Conservation (phyloP, 2,888 invertebrate species). For the Venusia cambrica region DNA sequence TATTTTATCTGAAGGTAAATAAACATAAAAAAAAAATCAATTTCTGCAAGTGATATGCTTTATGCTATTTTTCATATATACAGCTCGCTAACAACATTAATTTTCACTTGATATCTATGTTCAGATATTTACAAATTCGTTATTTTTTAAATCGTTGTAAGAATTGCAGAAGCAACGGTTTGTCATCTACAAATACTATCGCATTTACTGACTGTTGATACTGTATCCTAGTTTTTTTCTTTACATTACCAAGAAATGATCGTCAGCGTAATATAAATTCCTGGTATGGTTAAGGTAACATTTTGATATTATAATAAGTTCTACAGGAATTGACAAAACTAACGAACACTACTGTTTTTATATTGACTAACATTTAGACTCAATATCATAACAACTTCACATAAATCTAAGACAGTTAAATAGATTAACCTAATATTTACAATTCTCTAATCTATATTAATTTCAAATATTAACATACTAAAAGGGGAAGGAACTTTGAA, state of each 20-base stretch:
- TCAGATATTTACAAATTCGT: slow-evolving; percentile 19
- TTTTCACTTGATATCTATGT: slow-evolving; percentile 1
- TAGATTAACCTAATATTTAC: slow-evolving; percentile 30
- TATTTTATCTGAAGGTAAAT: too few relatives aligned
- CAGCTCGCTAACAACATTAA: slow-evolving; percentile 4
- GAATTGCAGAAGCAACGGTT: slow-evolving; percentile 6
- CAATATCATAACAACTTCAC: slow-evolving; percentile 17
- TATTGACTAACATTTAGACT: slow-evolving; percentile 11
- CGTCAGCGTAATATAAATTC: slow-evolving; percentile 10
- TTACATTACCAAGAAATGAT: slow-evolving; percentile 5
- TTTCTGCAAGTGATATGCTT: slow-evolving; percentile 10
- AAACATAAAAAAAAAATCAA: too few relatives aligned
- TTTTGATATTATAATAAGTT: slow-evolving; percentile 1
- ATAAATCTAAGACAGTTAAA: slow-evolving; percentile 23
- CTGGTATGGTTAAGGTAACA: slow-evolving; percentile 1
- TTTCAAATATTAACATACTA: slow-evolving; percentile 33
- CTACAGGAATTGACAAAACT: slow-evolving; percentile 19
- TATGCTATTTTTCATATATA: slow-evolving; percentile 6
- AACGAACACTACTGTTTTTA: slow-evolving; percentile 19
- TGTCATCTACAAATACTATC: slow-evolving; percentile 4
- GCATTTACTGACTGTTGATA: slow-evolving; percentile 9
- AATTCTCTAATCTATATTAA: slow-evolving; percentile 19
- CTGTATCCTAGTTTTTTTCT: slow-evolving; percentile 1
- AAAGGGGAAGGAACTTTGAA: slow-evolving; percentile 63
- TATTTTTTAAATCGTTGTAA: slow-evolving; percentile 28